Percentiles rank a stretch among this genome's conserved stretches.
These are phyloP conservation scores for Orchestes rusci DNA, from an alignment of 2,888 invertebrate genomes.

Conservation along the genomic window DNA sequence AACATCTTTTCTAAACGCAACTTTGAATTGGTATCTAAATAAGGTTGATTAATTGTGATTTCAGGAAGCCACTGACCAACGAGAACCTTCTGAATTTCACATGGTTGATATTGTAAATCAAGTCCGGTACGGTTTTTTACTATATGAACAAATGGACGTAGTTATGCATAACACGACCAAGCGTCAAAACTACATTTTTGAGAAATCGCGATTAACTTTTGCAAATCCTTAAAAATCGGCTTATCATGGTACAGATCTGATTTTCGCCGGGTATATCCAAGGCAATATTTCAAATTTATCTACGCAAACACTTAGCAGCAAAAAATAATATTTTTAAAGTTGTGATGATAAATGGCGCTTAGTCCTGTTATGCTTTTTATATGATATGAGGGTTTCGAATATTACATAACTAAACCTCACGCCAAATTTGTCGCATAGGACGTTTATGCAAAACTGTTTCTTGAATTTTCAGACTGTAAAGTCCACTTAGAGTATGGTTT, in stretches of 20 bases:
- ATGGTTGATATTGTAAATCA: no score
- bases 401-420: conserved; percentile 1
- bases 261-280: conserved; percentile 2
- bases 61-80: no score
- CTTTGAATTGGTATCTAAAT: no score
- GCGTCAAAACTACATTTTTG: conserved; percentile 3
- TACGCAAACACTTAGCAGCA: conserved; percentile 3
- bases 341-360: conserved; percentile 5
- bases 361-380: conserved; percentile 9
- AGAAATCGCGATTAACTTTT: conserved; percentile 1
- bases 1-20: no score
- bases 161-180: conserved; percentile 2
- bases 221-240: not conserved
- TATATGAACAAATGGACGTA: conserved; percentile 1
- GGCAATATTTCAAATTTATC: conserved; percentile 3
- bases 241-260: not conserved
- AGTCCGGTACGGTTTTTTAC: no score
- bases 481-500: no score
- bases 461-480: no score
- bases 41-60: no score
- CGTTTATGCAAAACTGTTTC: no score
- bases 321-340: conserved; percentile 4
- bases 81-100: not conserved
- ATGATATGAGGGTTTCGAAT: not conserved
- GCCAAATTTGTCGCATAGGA: no score